These are phyloP conservation scores for Hippocampus mohnikei DNA, from an alignment of 2,113 vertebrate species.

Conservation along the genomic window DNA sequence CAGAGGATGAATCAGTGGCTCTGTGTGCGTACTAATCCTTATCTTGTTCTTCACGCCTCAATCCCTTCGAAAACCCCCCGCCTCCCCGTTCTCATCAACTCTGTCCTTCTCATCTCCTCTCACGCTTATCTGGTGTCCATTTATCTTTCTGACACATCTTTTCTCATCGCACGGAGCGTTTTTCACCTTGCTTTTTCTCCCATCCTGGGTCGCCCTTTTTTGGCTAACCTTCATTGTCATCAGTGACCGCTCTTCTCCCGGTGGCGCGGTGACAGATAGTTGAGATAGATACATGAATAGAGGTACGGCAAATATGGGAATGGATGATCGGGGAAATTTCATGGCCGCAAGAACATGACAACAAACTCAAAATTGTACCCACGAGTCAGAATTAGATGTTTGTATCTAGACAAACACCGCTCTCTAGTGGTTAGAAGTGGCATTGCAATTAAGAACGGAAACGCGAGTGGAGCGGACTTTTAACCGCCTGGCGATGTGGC, in stretches of 20 bases:
- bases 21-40: slow-evolving; percentile 8
- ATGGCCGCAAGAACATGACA: neutral
- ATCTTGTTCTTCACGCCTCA: slow-evolving; percentile 15
- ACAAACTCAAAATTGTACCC: neutral
- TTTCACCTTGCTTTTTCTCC: slow-evolving; percentile 26
- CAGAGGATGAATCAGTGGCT: slow-evolving; percentile 17
- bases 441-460: neutral
- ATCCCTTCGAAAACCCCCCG: slow-evolving; percentile 18
- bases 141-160: slow-evolving; percentile 42
- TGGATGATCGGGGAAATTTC: no score
- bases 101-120: slow-evolving; percentile 23
- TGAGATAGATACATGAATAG: neutral
- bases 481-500: no score
- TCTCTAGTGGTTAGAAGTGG: slow-evolving; percentile 36
- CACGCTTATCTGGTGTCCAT: slow-evolving; percentile 42
- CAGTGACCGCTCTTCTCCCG: neutral
- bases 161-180: slow-evolving; percentile 23
- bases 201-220: slow-evolving; percentile 23
- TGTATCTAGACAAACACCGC: slow-evolving; percentile 44
- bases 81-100: slow-evolving; percentile 29
- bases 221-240: neutral
- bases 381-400: neutral
- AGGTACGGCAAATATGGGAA: neutral
- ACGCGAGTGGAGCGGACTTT: no score
- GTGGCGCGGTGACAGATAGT: neutral